These are phyloP conservation scores for Stegodyphus mimosarum DNA, from an alignment of 1,140 invertebrate species.

Conservation along the genomic window DNA sequence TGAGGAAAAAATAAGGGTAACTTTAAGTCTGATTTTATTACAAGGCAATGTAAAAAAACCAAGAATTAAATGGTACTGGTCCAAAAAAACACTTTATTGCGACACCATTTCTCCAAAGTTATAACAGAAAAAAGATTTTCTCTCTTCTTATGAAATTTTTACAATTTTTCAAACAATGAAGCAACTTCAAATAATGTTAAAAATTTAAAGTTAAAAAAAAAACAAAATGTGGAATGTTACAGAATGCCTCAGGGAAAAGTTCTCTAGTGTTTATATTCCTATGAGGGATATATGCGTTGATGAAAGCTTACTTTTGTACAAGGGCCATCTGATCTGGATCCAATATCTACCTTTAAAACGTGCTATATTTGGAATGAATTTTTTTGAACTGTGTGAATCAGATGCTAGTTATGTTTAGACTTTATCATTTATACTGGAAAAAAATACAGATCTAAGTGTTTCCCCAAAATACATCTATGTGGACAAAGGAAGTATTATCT, in stretches of 20 bases:
- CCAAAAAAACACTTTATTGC: no score
- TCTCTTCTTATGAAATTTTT: not conserved
- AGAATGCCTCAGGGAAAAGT: not conserved
- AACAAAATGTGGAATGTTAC: no score
- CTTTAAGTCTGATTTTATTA: no score
- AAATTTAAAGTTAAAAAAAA: not conserved
- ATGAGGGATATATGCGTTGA: constrained; percentile 1
- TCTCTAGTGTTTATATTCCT: constrained; percentile 7
- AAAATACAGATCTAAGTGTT: no score
- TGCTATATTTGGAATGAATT: not conserved
- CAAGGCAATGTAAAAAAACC: not conserved
- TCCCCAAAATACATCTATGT: no score
- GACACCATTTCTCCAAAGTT: constrained; percentile 4
- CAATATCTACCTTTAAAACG: not conserved
- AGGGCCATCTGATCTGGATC: not conserved
- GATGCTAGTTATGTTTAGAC: no score
- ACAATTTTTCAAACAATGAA: not conserved
- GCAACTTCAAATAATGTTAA: not conserved
- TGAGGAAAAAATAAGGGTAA: no score
- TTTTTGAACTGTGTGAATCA: no score
- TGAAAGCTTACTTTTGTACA: constrained; percentile 9
- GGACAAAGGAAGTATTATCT: no score
- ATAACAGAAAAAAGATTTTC: not conserved
- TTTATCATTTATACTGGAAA: no score
- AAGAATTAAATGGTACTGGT: not conserved